Evolutionary conservation across 2,888 invertebrate genomes (phyloP), one percentile per base, ranked within the genome.

Genomic region (Harpalus rubripes): DNA sequence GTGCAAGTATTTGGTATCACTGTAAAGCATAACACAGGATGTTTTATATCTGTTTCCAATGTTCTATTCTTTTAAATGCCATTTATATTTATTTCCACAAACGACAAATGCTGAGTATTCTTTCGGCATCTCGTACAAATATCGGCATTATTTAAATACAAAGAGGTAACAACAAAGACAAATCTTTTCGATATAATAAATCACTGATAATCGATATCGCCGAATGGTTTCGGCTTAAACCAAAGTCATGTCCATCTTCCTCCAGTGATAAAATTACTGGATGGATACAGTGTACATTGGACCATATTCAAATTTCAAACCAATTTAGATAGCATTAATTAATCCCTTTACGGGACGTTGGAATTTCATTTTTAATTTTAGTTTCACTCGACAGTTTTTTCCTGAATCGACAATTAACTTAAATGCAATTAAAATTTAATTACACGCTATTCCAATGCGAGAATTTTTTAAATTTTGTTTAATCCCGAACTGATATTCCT

Each of bases 241-340:
- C 79, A 79, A 79, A 79, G 79, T 79, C 79, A 56, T 79, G 79
- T 59, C 39, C 10, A 26, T 59, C 26, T 58, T 61, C n/a, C 39
- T 32, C 68, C 15, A 32, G n/a, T 68, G 68, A 68, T 68, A 68
- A 68, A 32, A 15, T 32, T 8, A 18, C 18, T 10, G 68, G 32
- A 68, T 8, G 15, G 7, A 15, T n/a, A 32, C 32, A 10, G 63
- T 7, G 68, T 39, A 68, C 39, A 68, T 10, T n/a, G 52, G 44
- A 44, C 68, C 10, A 81, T 81, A 81, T 81, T 81, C 16, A 81
- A 81, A 81, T 81, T 81, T 68, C 8, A 32, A 65, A 52, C 81
- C 52, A 81, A 81, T 81, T 81, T 81, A 81, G 81, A 81, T 81
- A 68, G 56, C 32, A 63, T 68, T 81, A 81, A 81, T 81, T 65